phyloP scores from a whole-genome alignment of 2,113 vertebrate species.

The Scalopus aquaticus region DNA sequence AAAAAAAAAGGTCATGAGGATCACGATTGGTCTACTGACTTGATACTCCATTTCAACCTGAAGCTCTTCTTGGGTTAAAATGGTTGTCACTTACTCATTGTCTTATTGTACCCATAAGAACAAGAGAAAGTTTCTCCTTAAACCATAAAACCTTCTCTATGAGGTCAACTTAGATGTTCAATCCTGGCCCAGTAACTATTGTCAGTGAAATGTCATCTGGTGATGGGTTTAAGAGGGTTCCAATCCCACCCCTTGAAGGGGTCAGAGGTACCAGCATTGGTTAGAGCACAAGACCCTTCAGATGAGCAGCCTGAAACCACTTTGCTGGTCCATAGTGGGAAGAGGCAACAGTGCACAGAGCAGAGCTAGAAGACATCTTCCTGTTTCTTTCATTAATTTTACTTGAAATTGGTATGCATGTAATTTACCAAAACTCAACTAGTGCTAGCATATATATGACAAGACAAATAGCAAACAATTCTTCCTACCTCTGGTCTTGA shows the following conservation, averaged over 20 bases:
- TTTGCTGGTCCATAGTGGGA: background rate
- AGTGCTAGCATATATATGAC: too few relatives aligned
- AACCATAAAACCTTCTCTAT: background rate
- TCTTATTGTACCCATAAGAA: background rate
- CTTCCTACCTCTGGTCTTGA: background rate
- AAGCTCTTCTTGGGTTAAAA: background rate
- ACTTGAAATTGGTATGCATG: background rate
- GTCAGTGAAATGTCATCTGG: background rate
- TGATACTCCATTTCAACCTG: background rate
- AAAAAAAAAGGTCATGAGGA: background rate
- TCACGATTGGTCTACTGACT: background rate
- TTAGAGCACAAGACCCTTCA: background rate
- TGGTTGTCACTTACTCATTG: background rate
- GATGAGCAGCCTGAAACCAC: background rate
- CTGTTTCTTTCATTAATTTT: background rate
- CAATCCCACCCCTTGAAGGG: fast-evolving
- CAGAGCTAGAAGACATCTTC: background rate
- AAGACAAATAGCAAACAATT: background rate
- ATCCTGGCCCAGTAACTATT: fast-evolving
- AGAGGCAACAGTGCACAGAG: background rate
- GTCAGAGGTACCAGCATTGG: background rate
- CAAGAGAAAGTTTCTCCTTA: background rate
- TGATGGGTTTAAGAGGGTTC: background rate
- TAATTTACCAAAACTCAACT: background rate
- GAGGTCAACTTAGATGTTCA: background rate